phyloP scores from a whole-genome alignment of 2,888 invertebrate species.

The Synanthedon myopaeformis region DNA sequence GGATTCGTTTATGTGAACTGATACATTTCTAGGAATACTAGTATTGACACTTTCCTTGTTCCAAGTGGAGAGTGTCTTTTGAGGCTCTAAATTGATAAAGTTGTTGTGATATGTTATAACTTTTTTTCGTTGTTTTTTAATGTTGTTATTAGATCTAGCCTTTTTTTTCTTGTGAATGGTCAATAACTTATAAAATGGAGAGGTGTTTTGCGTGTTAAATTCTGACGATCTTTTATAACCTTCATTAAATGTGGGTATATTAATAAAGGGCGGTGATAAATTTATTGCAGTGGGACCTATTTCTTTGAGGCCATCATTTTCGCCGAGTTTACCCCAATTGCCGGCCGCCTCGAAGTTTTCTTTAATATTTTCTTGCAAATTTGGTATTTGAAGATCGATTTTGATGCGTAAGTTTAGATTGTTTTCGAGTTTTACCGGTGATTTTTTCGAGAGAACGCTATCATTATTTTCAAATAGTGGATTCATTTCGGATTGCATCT shows the following conservation, averaged over 20 bases:
- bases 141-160: slow-evolving; percentile 26
- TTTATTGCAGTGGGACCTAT: slow-evolving; percentile 16
- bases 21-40: slow-evolving; percentile 2
- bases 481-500: no score
- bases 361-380: slow-evolving; percentile 20
- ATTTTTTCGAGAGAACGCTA: slow-evolving; percentile 6
- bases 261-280: slow-evolving; percentile 36
- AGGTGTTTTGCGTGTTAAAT: slow-evolving; percentile 19
- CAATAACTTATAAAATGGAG: slow-evolving; percentile 33
- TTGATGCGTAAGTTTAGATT: slow-evolving; percentile 46
- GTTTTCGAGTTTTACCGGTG: slow-evolving; percentile 21
- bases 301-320: slow-evolving; percentile 9
- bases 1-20: no score
- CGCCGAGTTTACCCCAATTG: slow-evolving; percentile 1
- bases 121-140: slow-evolving; percentile 49
- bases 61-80: slow-evolving; percentile 18
- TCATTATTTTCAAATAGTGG: neutral
- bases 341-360: slow-evolving; percentile 11
- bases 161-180: slow-evolving; percentile 56
- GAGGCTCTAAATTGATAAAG: slow-evolving; percentile 28
- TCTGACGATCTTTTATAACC: slow-evolving; percentile 22
- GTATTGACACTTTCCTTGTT: slow-evolving; percentile 16
- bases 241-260: slow-evolving; percentile 41
- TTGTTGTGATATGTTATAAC: slow-evolving; percentile 35
- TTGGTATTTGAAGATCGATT: slow-evolving; percentile 50